These are phyloP conservation scores for Hystrix cristata DNA, from an alignment of 2,113 vertebrate genomes.

Conservation along the genomic window DNA sequence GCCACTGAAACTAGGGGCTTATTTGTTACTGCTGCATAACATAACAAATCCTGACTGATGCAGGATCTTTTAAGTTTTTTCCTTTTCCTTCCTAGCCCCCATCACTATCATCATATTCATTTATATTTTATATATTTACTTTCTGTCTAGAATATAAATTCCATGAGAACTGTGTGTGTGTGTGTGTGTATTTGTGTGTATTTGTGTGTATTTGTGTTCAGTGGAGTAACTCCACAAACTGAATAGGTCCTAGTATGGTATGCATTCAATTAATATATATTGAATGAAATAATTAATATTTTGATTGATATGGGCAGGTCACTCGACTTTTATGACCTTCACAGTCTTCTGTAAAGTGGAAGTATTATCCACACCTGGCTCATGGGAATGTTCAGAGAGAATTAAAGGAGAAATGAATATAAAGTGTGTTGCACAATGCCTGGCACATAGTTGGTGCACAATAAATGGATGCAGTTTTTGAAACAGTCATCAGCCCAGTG, in stretches of 20 bases:
- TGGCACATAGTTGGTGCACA: not conserved
- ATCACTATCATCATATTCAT: not conserved
- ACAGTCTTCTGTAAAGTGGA: not conserved
- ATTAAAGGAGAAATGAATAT: not conserved
- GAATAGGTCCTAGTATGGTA: not conserved
- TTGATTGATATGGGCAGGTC: not conserved
- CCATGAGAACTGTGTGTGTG: not conserved
- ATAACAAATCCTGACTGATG: not conserved
- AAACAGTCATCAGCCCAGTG: not conserved
- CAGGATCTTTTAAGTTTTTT: not conserved
- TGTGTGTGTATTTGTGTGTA: not conserved
- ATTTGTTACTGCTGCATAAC: not conserved
- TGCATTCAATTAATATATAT: not conserved
- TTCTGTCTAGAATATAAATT: not conserved
- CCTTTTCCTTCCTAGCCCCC: not conserved
- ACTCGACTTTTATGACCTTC: not conserved
- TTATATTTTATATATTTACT: not conserved
- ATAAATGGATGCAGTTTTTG: not conserved
- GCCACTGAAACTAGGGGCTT: not conserved
- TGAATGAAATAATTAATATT: not conserved
- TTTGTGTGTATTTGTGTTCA: not conserved
- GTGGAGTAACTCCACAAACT: not conserved
- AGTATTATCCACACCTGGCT: not conserved
- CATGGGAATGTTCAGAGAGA: not conserved
- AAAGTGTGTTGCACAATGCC: not conserved